Conservation (phyloP, 2,888 invertebrate genomes). For the Fissipunctia ypsillon region DNA sequence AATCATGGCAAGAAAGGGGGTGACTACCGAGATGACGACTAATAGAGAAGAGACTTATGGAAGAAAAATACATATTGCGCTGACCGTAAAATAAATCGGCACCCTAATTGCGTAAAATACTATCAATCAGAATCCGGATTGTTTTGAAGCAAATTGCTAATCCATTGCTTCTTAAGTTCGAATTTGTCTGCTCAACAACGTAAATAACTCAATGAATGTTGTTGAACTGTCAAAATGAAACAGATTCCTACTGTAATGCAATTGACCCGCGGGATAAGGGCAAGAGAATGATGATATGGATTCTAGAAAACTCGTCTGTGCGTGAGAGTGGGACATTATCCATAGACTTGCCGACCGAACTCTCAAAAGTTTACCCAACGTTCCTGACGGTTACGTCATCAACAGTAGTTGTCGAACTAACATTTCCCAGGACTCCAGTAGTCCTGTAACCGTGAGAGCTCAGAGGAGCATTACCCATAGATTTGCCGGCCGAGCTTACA, state of each 20-base stretch:
- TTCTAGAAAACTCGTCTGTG: background rate
- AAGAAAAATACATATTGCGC: too few species aligned
- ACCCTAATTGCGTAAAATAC: too few species aligned
- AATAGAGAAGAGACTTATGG: background rate
- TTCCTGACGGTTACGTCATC: background rate
- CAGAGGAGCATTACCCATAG: background rate
- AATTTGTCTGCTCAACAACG: too few species aligned
- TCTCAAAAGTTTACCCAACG: background rate
- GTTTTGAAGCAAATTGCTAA: too few species aligned
- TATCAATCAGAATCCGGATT: too few species aligned
- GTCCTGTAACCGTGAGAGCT: constrained; percentile 37
- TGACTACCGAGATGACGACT: background rate
- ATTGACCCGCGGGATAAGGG: too few species aligned
- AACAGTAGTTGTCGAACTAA: background rate
- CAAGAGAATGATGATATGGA: background rate
- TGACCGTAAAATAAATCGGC: background rate
- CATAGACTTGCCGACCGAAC: background rate
- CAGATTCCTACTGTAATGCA: too few species aligned
- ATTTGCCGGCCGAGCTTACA: background rate
- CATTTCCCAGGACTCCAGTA: constrained; percentile 29
- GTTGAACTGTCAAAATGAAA: too few species aligned
- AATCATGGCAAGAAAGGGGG: background rate
- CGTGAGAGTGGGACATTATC: background rate
- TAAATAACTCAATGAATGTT: too few species aligned
- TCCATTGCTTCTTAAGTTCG: too few species aligned